Conservation (phyloP, 2,113 vertebrate genomes). For the Ophiodon elongatus region DNA sequence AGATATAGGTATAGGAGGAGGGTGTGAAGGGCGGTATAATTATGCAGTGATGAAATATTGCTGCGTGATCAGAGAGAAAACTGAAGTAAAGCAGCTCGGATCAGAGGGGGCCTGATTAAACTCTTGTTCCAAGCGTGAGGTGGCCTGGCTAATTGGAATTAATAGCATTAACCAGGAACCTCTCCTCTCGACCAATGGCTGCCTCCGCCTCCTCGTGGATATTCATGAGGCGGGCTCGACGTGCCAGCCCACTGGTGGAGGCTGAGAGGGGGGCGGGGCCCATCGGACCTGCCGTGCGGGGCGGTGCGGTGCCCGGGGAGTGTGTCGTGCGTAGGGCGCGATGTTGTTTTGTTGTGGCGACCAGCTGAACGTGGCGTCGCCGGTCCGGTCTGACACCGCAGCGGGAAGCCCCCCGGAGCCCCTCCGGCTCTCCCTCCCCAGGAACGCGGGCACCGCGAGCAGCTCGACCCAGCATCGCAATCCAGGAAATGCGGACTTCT, state of each 20-base stretch:
- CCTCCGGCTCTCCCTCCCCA: constrained; percentile 45
- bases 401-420: constrained; percentile 71
- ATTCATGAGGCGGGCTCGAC: constrained; percentile 68
- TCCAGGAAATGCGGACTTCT: constrained; percentile 83
- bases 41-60: neutral
- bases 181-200: constrained; percentile 54
- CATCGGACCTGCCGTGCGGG: constrained; percentile 72
- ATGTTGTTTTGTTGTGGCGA: constrained; percentile 83
- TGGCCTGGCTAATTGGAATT: constrained; percentile 55
- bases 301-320: constrained; percentile 76
- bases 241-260: constrained; percentile 68
- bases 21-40: neutral
- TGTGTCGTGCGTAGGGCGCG: constrained; percentile 76
- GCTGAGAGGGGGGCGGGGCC: constrained; percentile 75
- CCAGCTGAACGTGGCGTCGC: constrained; percentile 84
- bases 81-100: neutral
- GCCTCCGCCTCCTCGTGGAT: constrained; percentile 63
- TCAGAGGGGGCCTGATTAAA: constrained; percentile 2
- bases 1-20: neutral
- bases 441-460: constrained; percentile 55
- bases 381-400: constrained; percentile 78
- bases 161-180: constrained; percentile 59
- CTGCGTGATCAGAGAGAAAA: neutral
- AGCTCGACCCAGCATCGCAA: constrained; percentile 60
- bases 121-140: neutral